Conservation (phyloP, 2,113 vertebrate species). For the Centrocercus urophasianus region DNA sequence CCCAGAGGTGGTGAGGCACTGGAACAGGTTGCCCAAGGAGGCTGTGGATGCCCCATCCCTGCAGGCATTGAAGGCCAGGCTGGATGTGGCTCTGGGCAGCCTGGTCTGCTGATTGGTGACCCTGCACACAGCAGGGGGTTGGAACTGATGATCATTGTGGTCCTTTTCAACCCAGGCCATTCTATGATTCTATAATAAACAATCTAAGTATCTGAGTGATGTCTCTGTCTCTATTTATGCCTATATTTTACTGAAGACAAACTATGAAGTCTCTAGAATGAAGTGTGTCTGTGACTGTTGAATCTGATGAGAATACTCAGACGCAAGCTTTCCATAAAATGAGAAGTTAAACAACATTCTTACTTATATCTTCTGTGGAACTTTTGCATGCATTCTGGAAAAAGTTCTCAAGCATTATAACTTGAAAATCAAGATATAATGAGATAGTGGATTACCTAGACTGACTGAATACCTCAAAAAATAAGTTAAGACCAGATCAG, state of each 20-base stretch:
- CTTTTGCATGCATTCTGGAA: not conserved
- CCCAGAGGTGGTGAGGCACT: too few species aligned
- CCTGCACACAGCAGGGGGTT: too few species aligned
- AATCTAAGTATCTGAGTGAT: not conserved
- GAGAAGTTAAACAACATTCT: not conserved
- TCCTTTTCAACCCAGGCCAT: too few species aligned
- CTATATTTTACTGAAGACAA: not conserved
- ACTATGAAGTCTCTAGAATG: not conserved
- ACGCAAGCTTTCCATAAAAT: not conserved
- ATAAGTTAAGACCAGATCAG: not conserved
- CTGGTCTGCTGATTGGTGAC: too few species aligned
- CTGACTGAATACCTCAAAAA: not conserved
- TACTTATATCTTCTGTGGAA: rapidly evolving
- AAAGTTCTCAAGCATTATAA: not conserved
- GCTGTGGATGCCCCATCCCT: too few species aligned
- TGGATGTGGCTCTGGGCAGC: too few species aligned
- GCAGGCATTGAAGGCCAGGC: too few species aligned
- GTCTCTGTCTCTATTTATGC: not conserved
- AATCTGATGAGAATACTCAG: not conserved
- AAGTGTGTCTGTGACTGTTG: not conserved
- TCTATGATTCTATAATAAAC: too few species aligned
- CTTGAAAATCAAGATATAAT: not conserved
- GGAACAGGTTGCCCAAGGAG: too few species aligned
- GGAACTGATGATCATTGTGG: too few species aligned
- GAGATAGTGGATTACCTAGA: not conserved